Conservation (phyloP, 2,888 invertebrate species). For the Lasioglossum figueresi region DNA sequence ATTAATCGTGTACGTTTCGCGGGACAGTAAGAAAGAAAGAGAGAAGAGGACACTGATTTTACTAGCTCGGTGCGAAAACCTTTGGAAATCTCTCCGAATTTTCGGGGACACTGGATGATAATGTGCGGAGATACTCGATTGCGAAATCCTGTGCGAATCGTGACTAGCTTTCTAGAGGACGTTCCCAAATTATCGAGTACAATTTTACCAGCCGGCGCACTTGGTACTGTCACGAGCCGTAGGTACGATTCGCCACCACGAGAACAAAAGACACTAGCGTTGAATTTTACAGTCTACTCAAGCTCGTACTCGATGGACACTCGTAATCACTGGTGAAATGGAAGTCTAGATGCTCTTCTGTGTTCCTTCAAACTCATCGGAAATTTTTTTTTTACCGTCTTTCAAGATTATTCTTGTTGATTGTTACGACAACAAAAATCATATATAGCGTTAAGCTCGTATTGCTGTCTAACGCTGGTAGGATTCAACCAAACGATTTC, state of each 20-base stretch:
- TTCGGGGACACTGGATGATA: not conserved
- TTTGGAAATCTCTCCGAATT: constrained; percentile 53
- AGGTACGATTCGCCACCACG: not conserved
- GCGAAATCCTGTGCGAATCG: constrained; percentile 3
- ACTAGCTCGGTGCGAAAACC: constrained; percentile 62
- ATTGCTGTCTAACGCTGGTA: not conserved
- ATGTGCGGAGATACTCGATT: not conserved
- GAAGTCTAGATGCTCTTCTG: not conserved
- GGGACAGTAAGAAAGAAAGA: constrained; percentile 16
- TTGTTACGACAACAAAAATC: not conserved
- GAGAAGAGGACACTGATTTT: constrained; percentile 17
- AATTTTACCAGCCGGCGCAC: not conserved
- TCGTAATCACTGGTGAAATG: not conserved
- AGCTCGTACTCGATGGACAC: not conserved
- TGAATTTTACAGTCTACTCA: not conserved
- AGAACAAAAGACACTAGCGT: not conserved
- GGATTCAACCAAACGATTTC: constrained; percentile 6
- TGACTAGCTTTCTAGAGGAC: not conserved
- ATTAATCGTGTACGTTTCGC: constrained; percentile 65
- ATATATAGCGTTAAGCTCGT: not conserved
- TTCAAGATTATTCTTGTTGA: not conserved
- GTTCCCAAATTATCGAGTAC: constrained; percentile 9
- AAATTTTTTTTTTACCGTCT: not conserved
- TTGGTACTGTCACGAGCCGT: not conserved
- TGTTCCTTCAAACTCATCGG: not conserved